Percentiles rank a stretch among this genome's conserved stretches.
These are phyloP conservation scores for Epinephelus cyanopodus DNA, from an alignment of 2,113 vertebrate species.

Conservation along the genomic window DNA sequence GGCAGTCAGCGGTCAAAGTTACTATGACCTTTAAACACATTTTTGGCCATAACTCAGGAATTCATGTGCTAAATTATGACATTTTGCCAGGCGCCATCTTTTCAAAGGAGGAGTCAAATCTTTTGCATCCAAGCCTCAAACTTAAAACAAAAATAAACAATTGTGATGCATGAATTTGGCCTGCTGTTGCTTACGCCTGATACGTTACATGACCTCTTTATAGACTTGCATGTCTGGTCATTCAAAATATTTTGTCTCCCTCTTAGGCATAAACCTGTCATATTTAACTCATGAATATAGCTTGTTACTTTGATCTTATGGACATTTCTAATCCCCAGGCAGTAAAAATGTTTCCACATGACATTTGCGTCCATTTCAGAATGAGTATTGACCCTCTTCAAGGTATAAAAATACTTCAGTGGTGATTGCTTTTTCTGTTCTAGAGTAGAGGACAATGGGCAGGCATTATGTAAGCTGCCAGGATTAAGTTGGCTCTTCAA, in stretches of 20 bases:
- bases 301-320: not conserved
- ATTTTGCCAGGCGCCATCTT: too few species aligned
- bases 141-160: not conserved
- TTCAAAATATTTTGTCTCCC: not conserved
- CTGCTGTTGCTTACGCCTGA: not conserved
- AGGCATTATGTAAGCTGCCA: constrained; percentile 36
- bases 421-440: constrained; percentile 47
- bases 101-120: not conserved
- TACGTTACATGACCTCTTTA: not conserved
- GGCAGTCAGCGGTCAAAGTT: too few species aligned
- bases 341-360: not conserved
- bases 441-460: constrained; percentile 49
- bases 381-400: constrained; percentile 2
- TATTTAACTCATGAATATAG: not conserved
- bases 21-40: too few species aligned
- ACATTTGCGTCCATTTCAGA: constrained; percentile 3
- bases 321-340: not conserved
- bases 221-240: not conserved
- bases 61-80: too few species aligned
- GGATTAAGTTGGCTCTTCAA: constrained; percentile 37
- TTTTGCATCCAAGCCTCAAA: not conserved
- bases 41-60: too few species aligned
- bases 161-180: not conserved
- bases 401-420: constrained; percentile 37
- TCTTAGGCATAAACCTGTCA: not conserved